Conservation (phyloP, 92 coral and sea anemone genomes). For the Porites evermanni region DNA sequence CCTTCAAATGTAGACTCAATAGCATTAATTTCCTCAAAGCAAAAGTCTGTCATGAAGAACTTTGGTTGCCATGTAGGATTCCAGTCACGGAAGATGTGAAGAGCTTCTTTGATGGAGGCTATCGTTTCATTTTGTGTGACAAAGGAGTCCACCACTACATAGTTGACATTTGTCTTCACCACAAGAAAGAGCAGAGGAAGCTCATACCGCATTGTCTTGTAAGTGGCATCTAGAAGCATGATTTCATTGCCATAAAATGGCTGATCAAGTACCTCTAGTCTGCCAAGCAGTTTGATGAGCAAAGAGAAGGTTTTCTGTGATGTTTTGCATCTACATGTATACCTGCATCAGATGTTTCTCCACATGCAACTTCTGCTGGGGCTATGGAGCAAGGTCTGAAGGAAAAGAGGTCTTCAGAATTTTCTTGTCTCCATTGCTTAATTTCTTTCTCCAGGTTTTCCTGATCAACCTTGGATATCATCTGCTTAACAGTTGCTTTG, state of each 20-base stretch:
- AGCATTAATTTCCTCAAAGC: constrained; percentile 34
- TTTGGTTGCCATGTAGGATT: constrained; percentile 49
- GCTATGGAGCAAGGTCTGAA: constrained; percentile 47
- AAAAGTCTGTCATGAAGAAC: constrained; percentile 61
- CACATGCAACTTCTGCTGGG: background rate
- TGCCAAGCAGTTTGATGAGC: constrained; percentile 67
- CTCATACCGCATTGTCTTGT: constrained; percentile 54
- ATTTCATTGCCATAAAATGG: constrained; percentile 45
- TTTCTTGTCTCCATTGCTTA: constrained; percentile 27
- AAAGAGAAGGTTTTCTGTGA: constrained; percentile 2
- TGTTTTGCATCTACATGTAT: background rate
- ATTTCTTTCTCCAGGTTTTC: constrained; percentile 50
- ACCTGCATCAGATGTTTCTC: background rate
- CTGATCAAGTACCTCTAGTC: constrained; percentile 22
- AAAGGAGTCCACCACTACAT: constrained; percentile 53
- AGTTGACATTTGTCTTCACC: constrained; percentile 55
- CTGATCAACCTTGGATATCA: constrained; percentile 67
- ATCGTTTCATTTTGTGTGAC: constrained; percentile 43
- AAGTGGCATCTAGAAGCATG: background rate
- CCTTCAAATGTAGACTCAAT: constrained; percentile 57
- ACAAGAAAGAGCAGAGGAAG: constrained; percentile 55
- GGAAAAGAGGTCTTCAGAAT: constrained; percentile 29
- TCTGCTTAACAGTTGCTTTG: constrained; percentile 56
- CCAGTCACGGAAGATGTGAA: constrained; percentile 37
- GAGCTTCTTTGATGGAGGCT: constrained; percentile 37